Base-by-base conservation (phyloP, 2,113 vertebrate genomes). In the Tragelaphus buxtoni region DNA sequence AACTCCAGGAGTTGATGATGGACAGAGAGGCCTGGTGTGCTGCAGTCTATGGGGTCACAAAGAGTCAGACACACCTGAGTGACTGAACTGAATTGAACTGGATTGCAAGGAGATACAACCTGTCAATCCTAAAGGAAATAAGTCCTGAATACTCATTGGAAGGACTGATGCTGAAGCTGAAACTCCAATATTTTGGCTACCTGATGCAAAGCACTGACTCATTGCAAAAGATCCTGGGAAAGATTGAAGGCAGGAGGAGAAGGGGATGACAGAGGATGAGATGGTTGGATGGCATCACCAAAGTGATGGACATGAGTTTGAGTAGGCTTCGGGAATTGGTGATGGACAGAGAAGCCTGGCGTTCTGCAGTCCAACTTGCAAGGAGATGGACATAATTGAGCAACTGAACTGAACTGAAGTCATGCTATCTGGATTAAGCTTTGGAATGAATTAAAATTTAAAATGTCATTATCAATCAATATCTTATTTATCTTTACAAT, bases 371-470 rank as follows among this genome's bases (percentile, higher is more conserved):
- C n/a, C 0, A 0, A 69, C 18, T 39, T 35, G 65, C n/a, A 69
- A 69, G n/a, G 65, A 35, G 18, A 22, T 35, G 16, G 18, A 69
- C n/a, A 69, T 69, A 18, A 69, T 22, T 11, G 18, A 69, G n/a
- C 4, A 63, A 63, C 61, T 63, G 61, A 63, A 63, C 61, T 63
- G n/a, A 39, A 69, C 17, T 39, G n/a, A 69, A 69, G n/a, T 69
- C 65, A 47, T 72, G 35, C 53, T 77, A 76, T 87, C 93, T 96
- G 30, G 49, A 95, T 86, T 89, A 79, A 24, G 5, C 10, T 45
- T 39, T 47, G 77, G 17, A 83, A 69, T 84, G 28, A 95, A 94
- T 35, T 49, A 81, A 96, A 91, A 65, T 88, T 95, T 87, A 11
- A 87, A 93, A 85, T 55, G 49, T 69, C 6, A 88, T 76, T 84